A percentile compares a stretch with the other conserved stretches of the same genome.
phyloP scores from a whole-genome alignment of 2,888 invertebrate genomes.

The Dermolepida albohirtum region DNA sequence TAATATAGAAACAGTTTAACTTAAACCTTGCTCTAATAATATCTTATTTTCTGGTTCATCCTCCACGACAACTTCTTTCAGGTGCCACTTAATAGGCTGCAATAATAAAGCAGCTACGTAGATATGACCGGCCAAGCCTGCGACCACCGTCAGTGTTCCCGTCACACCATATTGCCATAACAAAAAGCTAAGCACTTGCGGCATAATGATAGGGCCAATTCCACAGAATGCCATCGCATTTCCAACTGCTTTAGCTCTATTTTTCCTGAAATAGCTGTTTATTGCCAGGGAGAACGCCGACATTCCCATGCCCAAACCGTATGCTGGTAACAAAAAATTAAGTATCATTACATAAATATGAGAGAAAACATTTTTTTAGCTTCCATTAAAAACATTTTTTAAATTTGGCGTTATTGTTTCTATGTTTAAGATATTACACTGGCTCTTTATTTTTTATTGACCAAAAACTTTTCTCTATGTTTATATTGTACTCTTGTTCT shows the following conservation, averaged over 20 bases:
- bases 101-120: conserved; percentile 71
- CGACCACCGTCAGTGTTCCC: conserved; percentile 72
- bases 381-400: too few species aligned
- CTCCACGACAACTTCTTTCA: conserved; percentile 53
- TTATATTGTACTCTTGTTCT: too few species aligned
- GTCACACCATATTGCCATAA: conserved; percentile 70
- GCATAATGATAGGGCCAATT: conserved; percentile 74
- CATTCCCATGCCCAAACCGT: conserved; percentile 72
- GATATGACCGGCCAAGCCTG: conserved; percentile 73
- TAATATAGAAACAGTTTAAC: too few species aligned
- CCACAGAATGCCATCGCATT: conserved; percentile 75
- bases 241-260: conserved; percentile 73
- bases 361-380: too few species aligned
- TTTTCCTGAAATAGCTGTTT: conserved; percentile 74
- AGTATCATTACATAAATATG: too few species aligned
- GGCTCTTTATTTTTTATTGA: too few species aligned
- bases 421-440: too few species aligned
- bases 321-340: conserved; percentile 66
- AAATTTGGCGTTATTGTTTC: too few species aligned
- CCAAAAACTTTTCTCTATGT: too few species aligned
- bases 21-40: conserved; percentile 10
- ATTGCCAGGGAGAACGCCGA: conserved; percentile 73
- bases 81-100: conserved; percentile 77
- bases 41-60: conserved; percentile 16
- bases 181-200: conserved; percentile 70